Conservation (phyloP, 2,797 vertebrate genomes). For the Chaunax sp. region DNA sequence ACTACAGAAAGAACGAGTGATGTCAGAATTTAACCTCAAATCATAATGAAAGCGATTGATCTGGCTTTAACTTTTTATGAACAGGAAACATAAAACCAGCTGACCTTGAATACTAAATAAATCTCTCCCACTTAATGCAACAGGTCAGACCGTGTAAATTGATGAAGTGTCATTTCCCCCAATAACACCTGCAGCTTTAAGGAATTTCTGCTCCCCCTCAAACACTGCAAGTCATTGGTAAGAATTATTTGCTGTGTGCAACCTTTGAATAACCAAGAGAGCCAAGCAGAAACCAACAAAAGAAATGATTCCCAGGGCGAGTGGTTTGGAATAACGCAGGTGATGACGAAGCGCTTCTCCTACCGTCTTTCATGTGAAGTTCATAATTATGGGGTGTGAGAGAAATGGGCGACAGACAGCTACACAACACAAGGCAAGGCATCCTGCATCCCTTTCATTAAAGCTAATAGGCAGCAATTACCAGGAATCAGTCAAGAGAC, state of each 20-base stretch:
- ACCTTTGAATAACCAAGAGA: slow-evolving; percentile 11
- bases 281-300: slow-evolving; percentile 1
- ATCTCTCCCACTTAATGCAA: slow-evolving; percentile 19
- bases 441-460: slow-evolving; percentile 77
- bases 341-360: slow-evolving; percentile 58
- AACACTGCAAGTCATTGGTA: background rate
- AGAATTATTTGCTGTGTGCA: slow-evolving; percentile 4
- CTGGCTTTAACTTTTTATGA: background rate
- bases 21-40: background rate
- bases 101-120: slow-evolving; percentile 1
- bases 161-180: slow-evolving; percentile 5
- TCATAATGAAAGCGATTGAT: too few relatives aligned
- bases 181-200: slow-evolving; percentile 12
- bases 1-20: background rate
- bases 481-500: slow-evolving; percentile 74
- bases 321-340: slow-evolving; percentile 46
- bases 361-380: slow-evolving; percentile 64
- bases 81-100: slow-evolving; percentile 3
- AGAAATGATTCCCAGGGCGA: slow-evolving; percentile 13
- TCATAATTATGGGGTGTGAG: slow-evolving; percentile 71
- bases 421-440: slow-evolving; percentile 46
- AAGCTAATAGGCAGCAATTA: slow-evolving; percentile 78
- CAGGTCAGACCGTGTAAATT: slow-evolving; percentile 20
- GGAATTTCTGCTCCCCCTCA: background rate
- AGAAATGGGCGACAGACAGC: slow-evolving; percentile 59